A percentile compares a stretch with the other conserved stretches of the same genome.
These are phyloP conservation scores for Girardia tigrina DNA, from an alignment of 2,888 invertebrate species.

Conservation along the genomic window DNA sequence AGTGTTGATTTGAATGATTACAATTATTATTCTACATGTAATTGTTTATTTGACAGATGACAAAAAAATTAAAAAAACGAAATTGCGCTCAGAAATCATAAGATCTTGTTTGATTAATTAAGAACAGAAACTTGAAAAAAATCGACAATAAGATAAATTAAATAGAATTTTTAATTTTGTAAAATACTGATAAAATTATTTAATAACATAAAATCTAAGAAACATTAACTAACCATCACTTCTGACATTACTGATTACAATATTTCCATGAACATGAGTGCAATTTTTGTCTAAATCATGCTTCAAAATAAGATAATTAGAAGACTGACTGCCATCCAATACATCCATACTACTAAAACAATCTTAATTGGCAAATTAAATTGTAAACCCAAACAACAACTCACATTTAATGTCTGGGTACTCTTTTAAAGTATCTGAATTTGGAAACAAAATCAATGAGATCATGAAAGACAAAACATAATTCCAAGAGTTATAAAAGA, in stretches of 20 bases:
- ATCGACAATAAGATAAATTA: too few species aligned
- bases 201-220: too few species aligned
- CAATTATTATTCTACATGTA: too few species aligned
- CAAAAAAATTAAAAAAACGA: too few species aligned
- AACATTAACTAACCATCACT: neutral
- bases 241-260: neutral
- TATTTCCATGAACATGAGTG: neutral
- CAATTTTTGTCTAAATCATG: neutral
- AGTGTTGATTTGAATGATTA: too few species aligned
- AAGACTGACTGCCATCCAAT: conserved; percentile 23
- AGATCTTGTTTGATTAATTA: too few species aligned
- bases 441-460: neutral
- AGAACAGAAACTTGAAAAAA: too few species aligned
- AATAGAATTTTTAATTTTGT: too few species aligned
- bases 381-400: neutral
- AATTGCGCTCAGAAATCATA: too few species aligned
- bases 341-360: conserved; percentile 15
- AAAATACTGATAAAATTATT: too few species aligned
- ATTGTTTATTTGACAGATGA: too few species aligned
- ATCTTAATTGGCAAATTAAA: neutral
- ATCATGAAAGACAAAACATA: neutral
- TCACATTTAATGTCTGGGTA: conserved; percentile 19
- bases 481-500: neutral
- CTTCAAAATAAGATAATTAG: neutral
- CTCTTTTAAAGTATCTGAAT: neutral